Base-by-base conservation (phyloP, 1,140 invertebrate species). In the Brachionus calyciflorus region DNA sequence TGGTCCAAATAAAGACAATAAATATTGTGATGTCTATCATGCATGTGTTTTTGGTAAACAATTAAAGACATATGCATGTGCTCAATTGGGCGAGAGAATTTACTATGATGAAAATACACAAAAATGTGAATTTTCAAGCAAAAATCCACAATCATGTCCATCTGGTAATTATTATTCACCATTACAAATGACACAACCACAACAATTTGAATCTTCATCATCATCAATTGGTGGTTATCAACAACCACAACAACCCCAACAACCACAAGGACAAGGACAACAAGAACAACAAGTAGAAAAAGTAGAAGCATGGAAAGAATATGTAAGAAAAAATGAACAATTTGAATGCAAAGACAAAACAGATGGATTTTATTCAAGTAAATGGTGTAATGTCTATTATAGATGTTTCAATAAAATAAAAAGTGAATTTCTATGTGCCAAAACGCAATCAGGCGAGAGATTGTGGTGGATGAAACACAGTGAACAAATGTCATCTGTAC, bases 351-450 rank as follows among this genome's bases (percentile, higher is more conserved):
- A 3, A 28, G 55, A 48, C 14, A 49, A 51, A 76, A 7, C 24
- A n/a, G 55, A 76, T n/a, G 75, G 75, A 24, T 76, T 76, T 21
- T 76, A 76, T 65, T 28, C 51, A 7, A 76, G 75, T 33, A 26
- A 26, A 28, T 76, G 75, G 75, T 76, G 75, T 37, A 76, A 76
- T 33, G 75, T 76, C 1, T 76, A 51, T 44, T 76, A 76, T 65
- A 48, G 75, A 60, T 76, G 75, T 30, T 44, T 14, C 17, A 63
- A 26, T 33, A 30, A 48, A n/a, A 46, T 26, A 19, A 57, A 57
- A 46, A 30, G 10, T 37, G 53, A 57, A 49, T 76, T 60, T 40
- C 26, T 76, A 9, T 76, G 75, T 49, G n/a, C 51, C 30, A 76
- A 51, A 49, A 53, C 17, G 19, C 53, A 30, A 49, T 33, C n/a